These are phyloP conservation scores for Drosophila orena DNA, from an alignment of 1,140 invertebrate genomes.

Conservation along the genomic window DNA sequence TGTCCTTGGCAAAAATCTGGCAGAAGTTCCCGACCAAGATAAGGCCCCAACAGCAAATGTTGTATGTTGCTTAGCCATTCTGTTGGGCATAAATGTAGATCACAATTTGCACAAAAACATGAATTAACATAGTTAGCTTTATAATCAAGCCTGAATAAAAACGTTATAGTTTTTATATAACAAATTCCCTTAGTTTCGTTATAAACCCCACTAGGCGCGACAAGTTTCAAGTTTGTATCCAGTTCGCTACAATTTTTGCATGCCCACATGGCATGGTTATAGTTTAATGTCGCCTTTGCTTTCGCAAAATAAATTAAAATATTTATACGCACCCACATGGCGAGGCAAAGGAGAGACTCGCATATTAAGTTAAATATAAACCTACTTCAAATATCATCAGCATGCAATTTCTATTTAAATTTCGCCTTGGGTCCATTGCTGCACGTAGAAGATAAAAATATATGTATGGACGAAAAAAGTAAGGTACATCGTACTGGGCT, in stretches of 20 bases:
- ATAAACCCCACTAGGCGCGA: no score
- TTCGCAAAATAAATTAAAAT: conserved; percentile 64
- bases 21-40: conserved; percentile 31
- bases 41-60: conserved; percentile 7
- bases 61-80: background rate
- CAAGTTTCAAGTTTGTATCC: no score
- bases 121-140: no score
- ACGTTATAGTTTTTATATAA: no score
- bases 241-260: background rate
- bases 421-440: conserved; percentile 68
- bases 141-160: background rate
- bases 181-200: no score
- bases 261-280: background rate
- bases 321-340: conserved; percentile 44
- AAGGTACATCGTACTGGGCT: conserved; percentile 13
- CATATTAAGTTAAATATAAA: conserved; percentile 81
- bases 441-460: conserved; percentile 78
- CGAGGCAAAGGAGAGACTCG: conserved; percentile 17
- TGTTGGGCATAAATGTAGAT: no score
- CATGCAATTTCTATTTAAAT: conserved; percentile 81
- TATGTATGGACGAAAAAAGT: conserved; percentile 36
- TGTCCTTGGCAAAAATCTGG: conserved; percentile 39
- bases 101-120: no score
- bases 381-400: conserved; percentile 78
- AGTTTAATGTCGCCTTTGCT: conserved; percentile 7